Conservation (phyloP, 2,888 invertebrate genomes). For the Conomelus anceps region DNA sequence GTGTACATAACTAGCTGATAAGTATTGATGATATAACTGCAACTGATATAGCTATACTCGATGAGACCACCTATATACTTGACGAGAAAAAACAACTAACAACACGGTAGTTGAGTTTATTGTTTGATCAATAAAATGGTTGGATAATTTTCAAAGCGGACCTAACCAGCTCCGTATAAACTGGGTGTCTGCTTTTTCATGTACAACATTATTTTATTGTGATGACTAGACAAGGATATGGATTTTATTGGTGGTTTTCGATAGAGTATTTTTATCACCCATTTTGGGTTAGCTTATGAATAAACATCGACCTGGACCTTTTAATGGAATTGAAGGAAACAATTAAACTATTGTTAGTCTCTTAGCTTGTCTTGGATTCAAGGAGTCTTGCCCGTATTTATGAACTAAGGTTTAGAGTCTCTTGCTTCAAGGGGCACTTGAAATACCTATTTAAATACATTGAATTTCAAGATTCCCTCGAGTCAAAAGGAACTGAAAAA, state of each 20-base stretch:
- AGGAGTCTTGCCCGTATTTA: too few relatives aligned
- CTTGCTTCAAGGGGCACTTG: too few relatives aligned
- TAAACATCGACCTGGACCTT: neutral
- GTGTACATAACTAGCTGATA: neutral
- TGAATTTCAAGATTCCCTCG: too few relatives aligned
- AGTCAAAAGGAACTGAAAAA: too few relatives aligned
- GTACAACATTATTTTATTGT: neutral
- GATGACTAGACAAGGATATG: neutral
- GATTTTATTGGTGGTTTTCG: neutral
- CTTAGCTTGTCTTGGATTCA: too few relatives aligned
- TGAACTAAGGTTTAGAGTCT: too few relatives aligned
- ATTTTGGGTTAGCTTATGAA: too few relatives aligned
- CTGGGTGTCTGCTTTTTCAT: neutral
- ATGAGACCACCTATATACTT: too few relatives aligned
- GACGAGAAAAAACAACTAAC: too few relatives aligned
- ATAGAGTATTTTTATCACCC: neutral
- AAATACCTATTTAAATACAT: too few relatives aligned
- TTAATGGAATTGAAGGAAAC: neutral
- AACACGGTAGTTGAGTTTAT: neutral
- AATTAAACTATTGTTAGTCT: too few relatives aligned
- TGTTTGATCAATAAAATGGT: neutral
- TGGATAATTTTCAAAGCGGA: neutral
- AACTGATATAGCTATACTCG: neutral
- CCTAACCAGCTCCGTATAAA: neutral
- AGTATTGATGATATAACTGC: neutral